These are phyloP conservation scores for Dexiosoma caninum DNA, from an alignment of 2,888 invertebrate genomes.

Conservation along the genomic window DNA sequence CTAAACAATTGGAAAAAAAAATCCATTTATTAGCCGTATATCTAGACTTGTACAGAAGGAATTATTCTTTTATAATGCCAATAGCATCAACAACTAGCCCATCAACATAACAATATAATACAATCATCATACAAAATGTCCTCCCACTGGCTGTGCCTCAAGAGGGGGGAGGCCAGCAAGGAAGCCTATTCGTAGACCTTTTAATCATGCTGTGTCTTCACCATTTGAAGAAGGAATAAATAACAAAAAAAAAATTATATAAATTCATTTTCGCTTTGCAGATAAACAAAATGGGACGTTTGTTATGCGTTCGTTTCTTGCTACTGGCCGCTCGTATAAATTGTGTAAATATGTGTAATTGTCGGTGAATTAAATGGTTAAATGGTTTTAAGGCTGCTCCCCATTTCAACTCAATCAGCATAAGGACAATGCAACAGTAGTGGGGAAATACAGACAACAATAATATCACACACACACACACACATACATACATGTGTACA, in stretches of 20 bases:
- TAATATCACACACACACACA: not conserved
- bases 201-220: not conserved
- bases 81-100: not conserved
- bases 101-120: slow-evolving; percentile 1
- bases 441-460: slow-evolving; percentile 33
- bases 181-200: slow-evolving; percentile 12
- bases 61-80: not conserved
- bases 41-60: not conserved
- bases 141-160: not conserved
- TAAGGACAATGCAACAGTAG: not conserved
- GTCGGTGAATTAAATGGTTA: slow-evolving; percentile 62
- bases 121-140: not conserved
- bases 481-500: not conserved
- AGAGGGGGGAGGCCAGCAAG: no score
- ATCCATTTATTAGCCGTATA: not conserved
- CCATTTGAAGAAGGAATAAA: slow-evolving; percentile 19
- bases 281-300: slow-evolving; percentile 23
- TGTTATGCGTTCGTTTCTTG: not conserved
- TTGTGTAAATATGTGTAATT: slow-evolving; percentile 56
- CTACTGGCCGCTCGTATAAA: slow-evolving; percentile 4
- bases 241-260: slow-evolving; percentile 15
- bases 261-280: slow-evolving; percentile 54
- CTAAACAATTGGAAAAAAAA: not conserved
- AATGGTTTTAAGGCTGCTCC: slow-evolving; percentile 58
- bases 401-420: slow-evolving; percentile 42